Evolutionary conservation across 2,797 vertebrate genomes (phyloP), one percentile per base, ranked within the genome.

Genomic region (Xiphophorus birchmanni): DNA sequence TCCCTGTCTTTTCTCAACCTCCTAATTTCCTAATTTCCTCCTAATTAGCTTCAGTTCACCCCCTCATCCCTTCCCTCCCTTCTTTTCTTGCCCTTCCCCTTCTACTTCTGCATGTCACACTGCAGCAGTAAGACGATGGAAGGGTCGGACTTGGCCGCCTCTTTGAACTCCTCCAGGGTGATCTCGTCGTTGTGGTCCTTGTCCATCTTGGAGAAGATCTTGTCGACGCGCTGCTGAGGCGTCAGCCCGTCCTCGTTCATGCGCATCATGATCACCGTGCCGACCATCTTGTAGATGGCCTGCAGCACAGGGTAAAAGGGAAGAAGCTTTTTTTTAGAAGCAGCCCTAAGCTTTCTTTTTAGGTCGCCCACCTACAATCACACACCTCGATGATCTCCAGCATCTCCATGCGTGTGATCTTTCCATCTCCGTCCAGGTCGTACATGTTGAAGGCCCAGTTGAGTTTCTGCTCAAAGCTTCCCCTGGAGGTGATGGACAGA

Each of bases 391-490:
- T 99, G 86, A 99, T 99, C 95, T 99, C 98, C 91, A 99, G 95
- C 98, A 99, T 99, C 94, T 99, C 98, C 95, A 99, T 97, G 88
- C 98, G 94, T 74, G 98, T 99, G 92, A 99, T 99, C 95, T 99
- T 99, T 82, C 98, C 98, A 2, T 99, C 98, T 0, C 98, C 98
- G 7, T 99, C 98, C 92, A 99, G 93, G 82, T 99, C 98, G 0
- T 99, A 99, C 98, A 99, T 99, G 91, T 99, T 99, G 95, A 99
- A 99, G 89, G 98, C 98, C 98, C 98, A 99, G 95, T 99, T 99
- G 76, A 99, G 97, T 90, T 99, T 99, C 94, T 99, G 98, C 95
- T 99, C 98, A 21, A 99, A 99, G 90, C 98, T 99, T 83, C 98
- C 98, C 87, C 98, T 96, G 82, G 98, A 99, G 84, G 98, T 99